Conservation (phyloP, 2,113 vertebrate genomes). For the Oceanodroma tethys region DNA sequence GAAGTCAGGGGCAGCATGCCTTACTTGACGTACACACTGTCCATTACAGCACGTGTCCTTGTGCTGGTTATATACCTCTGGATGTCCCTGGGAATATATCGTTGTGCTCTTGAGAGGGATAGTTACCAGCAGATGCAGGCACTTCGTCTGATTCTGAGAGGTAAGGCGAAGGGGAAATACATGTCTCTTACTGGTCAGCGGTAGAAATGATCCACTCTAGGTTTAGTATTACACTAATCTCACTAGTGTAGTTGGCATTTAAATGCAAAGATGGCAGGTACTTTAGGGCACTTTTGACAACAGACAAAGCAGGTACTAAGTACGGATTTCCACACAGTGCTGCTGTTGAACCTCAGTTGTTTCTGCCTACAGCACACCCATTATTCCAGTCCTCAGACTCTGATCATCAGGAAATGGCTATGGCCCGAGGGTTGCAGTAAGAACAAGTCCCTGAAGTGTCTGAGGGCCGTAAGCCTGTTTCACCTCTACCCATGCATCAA, state of each 20-base stretch:
- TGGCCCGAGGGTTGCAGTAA: fast-evolving
- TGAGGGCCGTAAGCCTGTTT: neutral
- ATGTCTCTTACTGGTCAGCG: neutral
- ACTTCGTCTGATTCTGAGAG: neutral
- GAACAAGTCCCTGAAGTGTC: slow-evolving; percentile 29
- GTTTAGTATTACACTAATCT: neutral
- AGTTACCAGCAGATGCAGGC: neutral
- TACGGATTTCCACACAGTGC: neutral
- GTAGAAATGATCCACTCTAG: neutral
- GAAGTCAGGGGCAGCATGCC: neutral
- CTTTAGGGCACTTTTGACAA: neutral
- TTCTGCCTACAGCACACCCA: neutral
- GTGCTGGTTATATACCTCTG: neutral
- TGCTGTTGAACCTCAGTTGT: neutral
- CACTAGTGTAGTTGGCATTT: fast-evolving
- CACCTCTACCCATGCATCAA: slow-evolving; percentile 56
- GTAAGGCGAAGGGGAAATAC: neutral
- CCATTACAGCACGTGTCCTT: fast-evolving
- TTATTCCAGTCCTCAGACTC: neutral
- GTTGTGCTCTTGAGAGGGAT: neutral
- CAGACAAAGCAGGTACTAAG: neutral
- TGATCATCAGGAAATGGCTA: neutral
- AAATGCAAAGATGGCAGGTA: neutral
- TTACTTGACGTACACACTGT: fast-evolving
- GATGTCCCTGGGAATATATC: neutral